Base-by-base conservation (phyloP, 2,113 vertebrate genomes). In the Solea solea region DNA sequence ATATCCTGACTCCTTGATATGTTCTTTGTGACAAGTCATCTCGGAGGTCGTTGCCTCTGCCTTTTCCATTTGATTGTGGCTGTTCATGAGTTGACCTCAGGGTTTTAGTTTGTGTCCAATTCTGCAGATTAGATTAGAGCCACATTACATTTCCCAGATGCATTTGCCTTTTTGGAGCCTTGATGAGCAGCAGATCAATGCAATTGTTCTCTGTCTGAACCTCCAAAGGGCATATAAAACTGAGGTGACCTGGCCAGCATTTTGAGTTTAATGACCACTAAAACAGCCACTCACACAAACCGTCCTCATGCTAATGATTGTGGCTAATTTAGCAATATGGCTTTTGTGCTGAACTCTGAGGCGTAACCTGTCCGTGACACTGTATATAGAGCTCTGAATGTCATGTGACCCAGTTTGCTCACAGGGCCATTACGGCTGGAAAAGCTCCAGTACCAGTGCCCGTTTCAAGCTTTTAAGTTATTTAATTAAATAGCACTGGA, bases 81-180 rank as follows among this genome's bases (percentile, higher is more conserved):
- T 56, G 49, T 28, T 48, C 7, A 2, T 39, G 42, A 41, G 69
- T 59, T 75, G 81, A 86, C 78, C 81, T 79, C 69, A 15, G 78
- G 12, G 4, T 55, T 63, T 56, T 15, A 14, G 64, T 73, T 80
- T 8, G 59, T 4, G 54, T 70, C 68, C 77, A 81, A 59, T 86
- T 64, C 60, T 51, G 40, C 13, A 85, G 84, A 88, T 89, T 90
- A 81, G 76, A 78, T 86, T 86, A 76, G 60, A 84, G 76, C 82
- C 14, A 45, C 12, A 27, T 67, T 69, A 72, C 65, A 79, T 83
- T 88, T 66, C 73, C 62, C 9, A 62, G 71, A 79, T 69, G 65
- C 67, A 69, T 80, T 78, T 64, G 76, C n/a, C 44, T 44, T 74
- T 69, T 62, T n/a, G 46, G 69, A 48, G 69, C 41, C 54, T 58